These are phyloP conservation scores for Copidosoma aretas DNA, from an alignment of 2,888 invertebrate species.

Conservation along the genomic window DNA sequence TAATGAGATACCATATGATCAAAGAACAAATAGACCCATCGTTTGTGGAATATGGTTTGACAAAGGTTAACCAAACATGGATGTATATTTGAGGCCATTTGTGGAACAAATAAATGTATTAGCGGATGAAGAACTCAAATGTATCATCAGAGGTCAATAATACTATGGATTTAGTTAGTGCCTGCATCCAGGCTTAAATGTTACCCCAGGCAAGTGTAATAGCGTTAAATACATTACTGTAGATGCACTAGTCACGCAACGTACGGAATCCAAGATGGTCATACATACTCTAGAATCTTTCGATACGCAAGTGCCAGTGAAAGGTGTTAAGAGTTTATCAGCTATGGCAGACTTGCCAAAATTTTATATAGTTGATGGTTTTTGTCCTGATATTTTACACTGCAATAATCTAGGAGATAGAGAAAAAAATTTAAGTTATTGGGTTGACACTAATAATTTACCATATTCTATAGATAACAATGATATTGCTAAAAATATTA, in stretches of 20 bases:
- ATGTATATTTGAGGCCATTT: no score
- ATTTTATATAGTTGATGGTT: constrained; percentile 37
- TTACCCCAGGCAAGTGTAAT: no score
- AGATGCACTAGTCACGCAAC: background rate
- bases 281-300: background rate
- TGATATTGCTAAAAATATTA: background rate
- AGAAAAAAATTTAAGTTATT: constrained; percentile 24
- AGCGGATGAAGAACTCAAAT: no score
- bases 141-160: no score
- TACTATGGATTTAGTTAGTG: no score
- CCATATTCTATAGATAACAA: background rate
- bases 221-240: no score
- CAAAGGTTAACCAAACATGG: no score
- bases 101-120: no score
- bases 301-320: background rate
- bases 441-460: constrained; percentile 17
- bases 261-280: background rate
- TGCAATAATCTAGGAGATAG: constrained; percentile 21
- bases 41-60: no score
- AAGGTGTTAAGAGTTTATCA: constrained; percentile 7
- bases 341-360: constrained; percentile 21
- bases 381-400: constrained; percentile 38
- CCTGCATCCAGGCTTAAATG: no score
- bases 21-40: no score
- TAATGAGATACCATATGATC: no score